Percentiles rank a stretch among this genome's conserved stretches.
phyloP scores from a whole-genome alignment of 2,113 vertebrate species.

The Spizaetus ornatus region DNA sequence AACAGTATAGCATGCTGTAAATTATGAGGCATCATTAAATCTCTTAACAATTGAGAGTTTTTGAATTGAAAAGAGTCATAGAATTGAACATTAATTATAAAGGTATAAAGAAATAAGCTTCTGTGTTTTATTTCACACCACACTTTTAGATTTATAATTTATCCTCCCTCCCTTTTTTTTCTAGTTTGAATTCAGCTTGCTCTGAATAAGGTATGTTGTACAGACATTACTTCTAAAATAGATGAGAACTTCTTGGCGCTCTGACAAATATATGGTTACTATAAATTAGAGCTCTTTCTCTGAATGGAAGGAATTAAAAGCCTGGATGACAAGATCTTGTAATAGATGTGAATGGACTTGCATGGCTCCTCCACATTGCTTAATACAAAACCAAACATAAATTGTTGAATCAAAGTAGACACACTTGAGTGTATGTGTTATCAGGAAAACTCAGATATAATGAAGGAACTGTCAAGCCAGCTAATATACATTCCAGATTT shows the following conservation, averaged over 20 bases:
- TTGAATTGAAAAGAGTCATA: neutral
- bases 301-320: neutral
- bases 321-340: neutral
- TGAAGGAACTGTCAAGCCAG: neutral
- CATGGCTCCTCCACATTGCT: neutral
- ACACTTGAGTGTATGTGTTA: accelerated
- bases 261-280: neutral
- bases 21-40: neutral
- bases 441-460: neutral
- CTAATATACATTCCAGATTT: neutral
- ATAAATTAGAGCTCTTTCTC: neutral
- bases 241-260: neutral
- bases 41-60: neutral
- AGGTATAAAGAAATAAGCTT: neutral
- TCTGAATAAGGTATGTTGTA: neutral
- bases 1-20: neutral
- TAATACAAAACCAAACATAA: neutral
- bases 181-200: neutral
- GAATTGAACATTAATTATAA: neutral
- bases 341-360: neutral
- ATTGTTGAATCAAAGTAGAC: neutral
- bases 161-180: neutral
- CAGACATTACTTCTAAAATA: neutral
- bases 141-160: neutral
- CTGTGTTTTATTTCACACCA: neutral